Conservation (phyloP, 2,113 vertebrate species). For the Nothoprocta pentlandii region DNA sequence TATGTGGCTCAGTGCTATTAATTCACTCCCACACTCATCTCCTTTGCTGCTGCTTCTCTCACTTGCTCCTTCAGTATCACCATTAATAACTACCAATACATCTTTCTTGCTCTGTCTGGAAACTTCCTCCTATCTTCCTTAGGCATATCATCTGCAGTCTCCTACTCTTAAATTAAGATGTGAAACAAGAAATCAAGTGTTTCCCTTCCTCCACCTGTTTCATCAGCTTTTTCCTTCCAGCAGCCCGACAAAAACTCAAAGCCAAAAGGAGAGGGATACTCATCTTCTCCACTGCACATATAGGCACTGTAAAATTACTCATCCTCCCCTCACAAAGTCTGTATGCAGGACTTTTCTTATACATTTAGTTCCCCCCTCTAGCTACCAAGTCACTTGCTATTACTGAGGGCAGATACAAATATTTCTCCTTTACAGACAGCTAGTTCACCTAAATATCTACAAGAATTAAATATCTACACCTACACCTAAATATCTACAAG, state of each 20-base stretch:
- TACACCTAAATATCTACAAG: too few species aligned
- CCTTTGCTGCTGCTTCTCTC: not conserved
- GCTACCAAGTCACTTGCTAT: not conserved
- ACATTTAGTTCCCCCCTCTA: not conserved
- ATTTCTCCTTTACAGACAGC: not conserved
- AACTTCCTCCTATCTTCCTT: not conserved
- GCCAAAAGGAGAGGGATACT: not conserved
- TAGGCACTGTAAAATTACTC: not conserved
- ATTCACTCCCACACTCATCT: not conserved
- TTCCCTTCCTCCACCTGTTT: not conserved
- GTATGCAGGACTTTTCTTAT: not conserved
- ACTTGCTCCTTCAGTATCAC: not conserved
- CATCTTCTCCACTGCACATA: accelerated
- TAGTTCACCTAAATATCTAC: not conserved
- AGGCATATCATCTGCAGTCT: not conserved
- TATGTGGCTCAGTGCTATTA: not conserved
- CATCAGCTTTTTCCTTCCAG: not conserved
- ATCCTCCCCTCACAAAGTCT: not conserved
- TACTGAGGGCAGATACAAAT: not conserved
- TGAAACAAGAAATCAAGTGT: conserved; percentile 11
- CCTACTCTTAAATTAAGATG: not conserved
- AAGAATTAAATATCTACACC: too few species aligned
- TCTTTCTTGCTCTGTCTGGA: not conserved
- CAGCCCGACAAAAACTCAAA: conserved; percentile 50
- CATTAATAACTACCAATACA: not conserved